Base-by-base conservation (phyloP, 2,113 vertebrate species). In the Coracopsis vasa region DNA sequence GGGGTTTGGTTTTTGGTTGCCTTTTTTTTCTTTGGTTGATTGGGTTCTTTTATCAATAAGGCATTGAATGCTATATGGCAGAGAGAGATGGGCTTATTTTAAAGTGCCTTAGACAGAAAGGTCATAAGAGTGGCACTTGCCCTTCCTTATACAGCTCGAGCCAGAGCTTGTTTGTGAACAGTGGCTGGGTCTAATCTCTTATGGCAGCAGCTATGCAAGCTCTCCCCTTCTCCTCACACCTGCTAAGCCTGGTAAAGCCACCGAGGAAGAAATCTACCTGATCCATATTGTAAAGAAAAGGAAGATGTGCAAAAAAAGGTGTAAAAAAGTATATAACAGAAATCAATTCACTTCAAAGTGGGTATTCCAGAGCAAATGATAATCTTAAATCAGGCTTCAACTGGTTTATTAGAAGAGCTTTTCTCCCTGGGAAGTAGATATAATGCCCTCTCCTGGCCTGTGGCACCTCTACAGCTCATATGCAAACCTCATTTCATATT, bases 1-100 rank as follows among this genome's bases (percentile, higher is more conserved):
- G 29, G 3, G 3, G 19, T 62, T 82, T 51, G 1, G 0, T 4
- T 16, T 67, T 77, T 37, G 9, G 20, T n/a, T 24, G 56, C 5
- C 11, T 62, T 37, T 27, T 50, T n/a, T 15, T 35, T 24, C 8
- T 10, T 58, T 58, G 21, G 33, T 58, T 58, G 13, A 14, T 58
- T 10, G 2, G 2, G 0, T 4, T 17, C 27, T 82, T 66, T 85
- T 33, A 72, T 33, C 18, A 61, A 29, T 48, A 61, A 67, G 20
- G 1, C 16, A 60, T 69, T 50, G 85, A 81, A 78, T 58, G 3
- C 2, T 74, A 29, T 18, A 75, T 0, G 1, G 18, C 15, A 90
- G 47, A 85, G 39, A 87, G 5, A 17, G 2, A 39, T 15, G 12
- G 14, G 4, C 14, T 69, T 72, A 17, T 71, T 72, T 75, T 35